Percentiles rank a stretch among this genome's conserved stretches.
These are phyloP conservation scores for Orchesella cincta DNA, from an alignment of 1,140 invertebrate species.

Conservation along the genomic window DNA sequence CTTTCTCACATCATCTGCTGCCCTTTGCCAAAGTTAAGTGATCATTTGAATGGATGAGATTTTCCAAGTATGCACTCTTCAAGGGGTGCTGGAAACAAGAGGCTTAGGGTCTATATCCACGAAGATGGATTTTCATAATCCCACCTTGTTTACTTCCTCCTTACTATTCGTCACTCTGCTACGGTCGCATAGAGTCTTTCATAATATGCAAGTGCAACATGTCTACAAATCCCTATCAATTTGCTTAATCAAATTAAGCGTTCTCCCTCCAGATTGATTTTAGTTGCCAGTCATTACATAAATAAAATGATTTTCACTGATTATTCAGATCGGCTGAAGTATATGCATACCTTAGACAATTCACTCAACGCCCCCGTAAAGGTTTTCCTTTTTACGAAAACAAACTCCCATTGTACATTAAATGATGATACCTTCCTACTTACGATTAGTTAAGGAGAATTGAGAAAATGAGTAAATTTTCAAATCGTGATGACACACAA, in stretches of 20 bases:
- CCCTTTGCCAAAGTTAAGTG: constrained; percentile 20
- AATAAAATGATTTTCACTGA: not conserved
- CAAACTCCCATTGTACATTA: not conserved
- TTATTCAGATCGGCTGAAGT: not conserved
- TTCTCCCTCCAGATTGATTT: constrained; percentile 3
- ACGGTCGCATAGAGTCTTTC: not conserved
- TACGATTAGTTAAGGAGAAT: no score
- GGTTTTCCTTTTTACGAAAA: not conserved
- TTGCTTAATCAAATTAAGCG: constrained; percentile 5
- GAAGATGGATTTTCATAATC: constrained; percentile 24
- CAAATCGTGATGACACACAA: no score
- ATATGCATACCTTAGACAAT: no score
- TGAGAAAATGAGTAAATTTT: no score
- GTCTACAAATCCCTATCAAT: constrained; percentile 8
- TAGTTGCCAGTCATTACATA: constrained; percentile 1
- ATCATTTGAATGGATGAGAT: constrained; percentile 24
- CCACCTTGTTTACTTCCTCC: not conserved
- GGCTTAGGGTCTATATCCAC: not conserved
- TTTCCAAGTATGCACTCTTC: not conserved
- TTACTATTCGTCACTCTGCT: not conserved
- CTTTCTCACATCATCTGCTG: constrained; percentile 9
- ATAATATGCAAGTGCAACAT: not conserved
- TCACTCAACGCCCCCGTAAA: no score
- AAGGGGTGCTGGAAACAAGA: not conserved
- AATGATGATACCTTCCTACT: no score